Evolutionary conservation across 2,113 vertebrate species (phyloP).

Genomic region (Origma solitaria): DNA sequence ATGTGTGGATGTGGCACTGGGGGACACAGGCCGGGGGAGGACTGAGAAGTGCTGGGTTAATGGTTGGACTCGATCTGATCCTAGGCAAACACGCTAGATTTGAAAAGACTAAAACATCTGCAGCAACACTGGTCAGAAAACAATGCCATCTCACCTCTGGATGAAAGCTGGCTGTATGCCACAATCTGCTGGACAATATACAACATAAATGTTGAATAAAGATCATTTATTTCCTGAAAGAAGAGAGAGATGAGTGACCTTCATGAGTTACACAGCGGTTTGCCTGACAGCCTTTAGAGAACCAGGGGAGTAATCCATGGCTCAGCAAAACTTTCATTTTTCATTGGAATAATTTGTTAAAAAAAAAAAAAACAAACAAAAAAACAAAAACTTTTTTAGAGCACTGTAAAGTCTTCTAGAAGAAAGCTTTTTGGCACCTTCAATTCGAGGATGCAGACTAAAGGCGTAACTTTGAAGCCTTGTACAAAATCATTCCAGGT

Average conservation of each 20-base stretch:
- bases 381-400: not conserved
- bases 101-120: not conserved
- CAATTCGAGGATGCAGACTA: not conserved
- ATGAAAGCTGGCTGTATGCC: not conserved
- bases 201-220: not conserved
- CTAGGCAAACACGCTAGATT: not conserved
- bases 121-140: not conserved
- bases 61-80: fast-evolving
- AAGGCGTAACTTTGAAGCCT: not conserved
- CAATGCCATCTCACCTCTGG: not conserved
- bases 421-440: not conserved
- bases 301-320: not conserved
- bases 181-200: not conserved
- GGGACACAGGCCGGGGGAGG: not conserved
- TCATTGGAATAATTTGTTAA: not conserved
- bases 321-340: not conserved
- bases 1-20: not conserved
- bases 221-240: not conserved
- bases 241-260: not conserved
- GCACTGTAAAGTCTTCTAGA: not conserved
- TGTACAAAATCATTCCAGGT: not conserved
- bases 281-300: not conserved
- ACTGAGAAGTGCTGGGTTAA: not conserved
- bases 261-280: not conserved
- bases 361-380: too few species aligned